Conservation (phyloP, 2,113 vertebrate genomes). For the Colius striatus region DNA sequence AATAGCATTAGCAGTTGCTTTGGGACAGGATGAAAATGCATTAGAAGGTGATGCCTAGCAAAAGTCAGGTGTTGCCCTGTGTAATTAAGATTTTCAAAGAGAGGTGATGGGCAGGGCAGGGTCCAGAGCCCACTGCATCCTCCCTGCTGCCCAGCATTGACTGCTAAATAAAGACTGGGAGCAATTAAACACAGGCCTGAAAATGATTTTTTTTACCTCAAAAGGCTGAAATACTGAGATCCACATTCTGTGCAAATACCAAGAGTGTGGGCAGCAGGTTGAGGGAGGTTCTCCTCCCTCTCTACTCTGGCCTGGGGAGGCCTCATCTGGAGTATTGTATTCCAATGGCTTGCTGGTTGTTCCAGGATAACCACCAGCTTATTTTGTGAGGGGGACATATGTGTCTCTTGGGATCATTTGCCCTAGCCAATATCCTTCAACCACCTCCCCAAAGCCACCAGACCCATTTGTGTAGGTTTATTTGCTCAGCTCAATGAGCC, state of each 20-base stretch:
- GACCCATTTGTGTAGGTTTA: background rate
- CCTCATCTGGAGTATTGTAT: too few species aligned
- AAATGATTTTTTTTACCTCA: background rate
- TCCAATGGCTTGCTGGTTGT: background rate
- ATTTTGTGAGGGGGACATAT: rapidly evolving
- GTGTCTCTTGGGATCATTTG: too few species aligned
- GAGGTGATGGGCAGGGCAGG: background rate
- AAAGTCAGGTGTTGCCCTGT: background rate
- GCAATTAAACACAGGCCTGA: background rate
- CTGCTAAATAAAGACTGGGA: too few species aligned
- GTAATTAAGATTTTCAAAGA: background rate
- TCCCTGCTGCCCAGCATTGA: background rate
- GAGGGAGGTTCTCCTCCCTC: too few species aligned
- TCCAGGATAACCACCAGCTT: background rate
- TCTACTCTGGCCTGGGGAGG: too few species aligned
- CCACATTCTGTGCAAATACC: background rate
- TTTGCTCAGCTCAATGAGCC: background rate
- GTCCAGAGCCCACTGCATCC: background rate
- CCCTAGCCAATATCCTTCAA: too few species aligned
- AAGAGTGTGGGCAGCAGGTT: background rate
- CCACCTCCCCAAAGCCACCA: background rate
- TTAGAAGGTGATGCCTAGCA: rapidly evolving
- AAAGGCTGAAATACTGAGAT: background rate
- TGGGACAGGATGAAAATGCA: background rate
- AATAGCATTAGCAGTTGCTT: rapidly evolving